phyloP scores from a whole-genome alignment of 1,140 invertebrate species.

The Battus philenor region DNA sequence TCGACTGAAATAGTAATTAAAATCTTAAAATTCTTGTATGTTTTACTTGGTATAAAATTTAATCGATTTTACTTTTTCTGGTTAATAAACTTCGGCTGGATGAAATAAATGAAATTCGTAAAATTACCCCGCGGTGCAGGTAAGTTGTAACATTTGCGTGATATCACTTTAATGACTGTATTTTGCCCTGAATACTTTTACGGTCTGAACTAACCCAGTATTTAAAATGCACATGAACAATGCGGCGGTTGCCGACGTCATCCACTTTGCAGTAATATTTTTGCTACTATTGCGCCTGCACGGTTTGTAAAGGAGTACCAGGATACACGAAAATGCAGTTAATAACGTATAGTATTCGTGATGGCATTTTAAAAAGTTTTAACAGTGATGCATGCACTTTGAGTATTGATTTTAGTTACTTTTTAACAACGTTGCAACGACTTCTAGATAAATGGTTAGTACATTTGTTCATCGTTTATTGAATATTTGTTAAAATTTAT shows the following conservation, averaged over 20 bases:
- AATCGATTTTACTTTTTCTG: no score
- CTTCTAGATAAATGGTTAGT: constrained; percentile 33
- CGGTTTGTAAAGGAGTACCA: constrained; percentile 52
- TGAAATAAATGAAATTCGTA: constrained; percentile 17
- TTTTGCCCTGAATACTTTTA: constrained; percentile 57
- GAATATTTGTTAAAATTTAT: no score
- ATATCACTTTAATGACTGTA: constrained; percentile 39
- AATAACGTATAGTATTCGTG: constrained; percentile 33
- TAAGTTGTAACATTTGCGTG: constrained; percentile 31
- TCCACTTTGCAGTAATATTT: constrained; percentile 73
- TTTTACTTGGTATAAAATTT: no score
- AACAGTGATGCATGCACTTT: constrained; percentile 24
- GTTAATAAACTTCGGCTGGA: no score
- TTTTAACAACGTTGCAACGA: constrained; percentile 18
- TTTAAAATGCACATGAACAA: constrained; percentile 70
- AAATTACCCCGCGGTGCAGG: constrained; percentile 22
- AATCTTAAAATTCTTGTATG: no score
- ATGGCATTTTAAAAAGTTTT: constrained; percentile 28
- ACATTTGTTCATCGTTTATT: no score
- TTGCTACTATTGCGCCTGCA: constrained; percentile 67
- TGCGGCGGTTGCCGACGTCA: constrained; percentile 69
- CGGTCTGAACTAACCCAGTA: constrained; percentile 57
- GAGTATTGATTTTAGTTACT: constrained; percentile 26
- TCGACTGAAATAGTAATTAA: no score
- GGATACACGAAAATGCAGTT: constrained; percentile 62